Evolutionary conservation across 2,113 vertebrate genomes (phyloP), one percentile per base, ranked within the genome.

Genomic region (Nerophis lumbriciformis): DNA sequence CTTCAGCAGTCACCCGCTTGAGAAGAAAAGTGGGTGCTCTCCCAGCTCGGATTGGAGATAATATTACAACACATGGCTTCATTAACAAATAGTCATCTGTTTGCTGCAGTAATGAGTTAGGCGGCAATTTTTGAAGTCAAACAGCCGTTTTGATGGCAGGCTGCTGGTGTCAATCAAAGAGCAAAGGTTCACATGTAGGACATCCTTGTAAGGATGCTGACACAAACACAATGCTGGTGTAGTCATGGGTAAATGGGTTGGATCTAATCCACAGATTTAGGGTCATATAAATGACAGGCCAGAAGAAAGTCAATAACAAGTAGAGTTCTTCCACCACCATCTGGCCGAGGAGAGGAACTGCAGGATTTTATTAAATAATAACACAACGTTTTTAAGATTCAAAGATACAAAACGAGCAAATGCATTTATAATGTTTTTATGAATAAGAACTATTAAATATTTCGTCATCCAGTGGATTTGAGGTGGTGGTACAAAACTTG

Each of bases 41-140:
- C 4, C 65, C 37, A 36, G 52, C 71, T 76, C 28, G 3, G 42
- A 83, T 19, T 73, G 75, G 45, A 71, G 75, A 13, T 37, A 82
- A 68, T 71, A 84, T 88, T 86, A 87, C 77, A 87, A 87, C 83
- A 85, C 81, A 79, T 74, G 87, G 78, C 75, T 86, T 90, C 89
- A 90, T 91, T 89, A 91, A 89, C 87, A 89, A 87, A 92, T 90
- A 87, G 89, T 86, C 90, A 88, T 90, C 88, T 88, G 88, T 91
- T 91, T 90, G 84, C 85, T 75, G 77, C 88, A 61, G 82, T 84
- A 84, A 90, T 90, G 84, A 85, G 77, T 67, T 69, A 65, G 76
- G 81, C 78, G 59, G 79, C 83, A 1, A 78, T 66, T 19, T 88
- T 87, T 85, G 74, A 88, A 85, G 69, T 73, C 63, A 63, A 72